Percentiles rank a stretch among this genome's conserved stretches.
Conservation (phyloP, 2,797 vertebrate genomes). For the Eptatretus atami region DNA sequence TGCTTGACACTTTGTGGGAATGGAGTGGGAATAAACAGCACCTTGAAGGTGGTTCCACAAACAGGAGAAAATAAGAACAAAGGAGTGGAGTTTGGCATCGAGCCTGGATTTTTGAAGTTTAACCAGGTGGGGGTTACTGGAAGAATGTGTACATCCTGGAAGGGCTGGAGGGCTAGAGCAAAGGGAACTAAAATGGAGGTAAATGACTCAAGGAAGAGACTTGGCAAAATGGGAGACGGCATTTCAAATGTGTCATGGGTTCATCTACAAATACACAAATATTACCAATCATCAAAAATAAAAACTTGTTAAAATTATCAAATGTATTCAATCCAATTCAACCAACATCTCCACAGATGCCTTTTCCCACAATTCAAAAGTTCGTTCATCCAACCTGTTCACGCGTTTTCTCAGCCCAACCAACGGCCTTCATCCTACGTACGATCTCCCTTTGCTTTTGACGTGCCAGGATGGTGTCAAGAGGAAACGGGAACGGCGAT, state of each 20-base stretch:
- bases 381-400: constrained; percentile 33
- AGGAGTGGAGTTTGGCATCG: too few relatives aligned
- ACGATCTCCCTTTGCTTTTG: constrained; percentile 79
- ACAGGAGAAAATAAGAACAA: too few relatives aligned
- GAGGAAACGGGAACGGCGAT: constrained; percentile 77
- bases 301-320: constrained; percentile 3
- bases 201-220: not conserved
- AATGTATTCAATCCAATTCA: not conserved
- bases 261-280: not conserved
- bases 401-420: constrained; percentile 54
- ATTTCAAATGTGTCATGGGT: constrained; percentile 5
- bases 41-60: too few relatives aligned
- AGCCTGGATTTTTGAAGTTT: too few relatives aligned
- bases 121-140: too few relatives aligned
- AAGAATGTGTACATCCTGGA: too few relatives aligned
- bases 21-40: too few relatives aligned
- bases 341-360: not conserved
- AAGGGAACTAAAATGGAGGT: too few relatives aligned
- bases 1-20: too few relatives aligned
- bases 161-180: too few relatives aligned
- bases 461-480: constrained; percentile 53
- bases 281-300: not conserved
- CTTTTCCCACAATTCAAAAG: not conserved
- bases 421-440: constrained; percentile 75
- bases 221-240: constrained; percentile 5